These are phyloP conservation scores for Apodemus sylvaticus DNA, from an alignment of 2,113 vertebrate genomes.

Conservation along the genomic window DNA sequence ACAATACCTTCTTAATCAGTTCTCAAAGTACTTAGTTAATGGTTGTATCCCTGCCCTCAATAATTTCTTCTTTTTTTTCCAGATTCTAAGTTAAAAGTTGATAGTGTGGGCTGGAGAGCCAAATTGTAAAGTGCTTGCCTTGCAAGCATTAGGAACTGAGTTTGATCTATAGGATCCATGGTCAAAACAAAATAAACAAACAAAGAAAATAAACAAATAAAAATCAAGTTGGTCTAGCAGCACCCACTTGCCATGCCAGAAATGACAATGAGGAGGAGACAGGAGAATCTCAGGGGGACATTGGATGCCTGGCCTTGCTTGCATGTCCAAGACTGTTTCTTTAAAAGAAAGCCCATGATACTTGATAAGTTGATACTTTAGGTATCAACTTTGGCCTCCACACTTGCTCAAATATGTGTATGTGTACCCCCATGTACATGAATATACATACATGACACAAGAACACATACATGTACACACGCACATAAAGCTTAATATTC, in stretches of 20 bases:
- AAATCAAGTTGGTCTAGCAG: not conserved
- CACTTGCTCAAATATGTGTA: not conserved
- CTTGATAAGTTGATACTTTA: not conserved
- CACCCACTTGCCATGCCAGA: not conserved
- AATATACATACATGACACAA: not conserved
- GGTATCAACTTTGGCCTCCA: not conserved
- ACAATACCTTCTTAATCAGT: not conserved
- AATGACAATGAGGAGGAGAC: not conserved
- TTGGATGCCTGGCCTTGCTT: not conserved
- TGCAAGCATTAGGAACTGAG: not conserved
- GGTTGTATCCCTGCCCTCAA: not conserved
- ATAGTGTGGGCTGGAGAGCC: not conserved
- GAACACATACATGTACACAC: not conserved
- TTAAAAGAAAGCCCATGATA: not conserved
- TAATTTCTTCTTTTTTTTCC: not conserved
- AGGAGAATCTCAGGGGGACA: not conserved
- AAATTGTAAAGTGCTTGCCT: not conserved
- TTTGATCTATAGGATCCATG: not conserved
- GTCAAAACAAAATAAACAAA: not conserved
- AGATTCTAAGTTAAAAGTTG: not conserved
- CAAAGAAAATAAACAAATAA: not conserved
- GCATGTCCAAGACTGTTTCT: not conserved
- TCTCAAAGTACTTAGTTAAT: conserved; percentile 38
- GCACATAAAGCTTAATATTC: not conserved
- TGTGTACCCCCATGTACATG: not conserved